A percentile compares a stretch with the other conserved stretches of the same genome.
phyloP scores from a whole-genome alignment of 2,113 vertebrate genomes.

The Corvus cornix region DNA sequence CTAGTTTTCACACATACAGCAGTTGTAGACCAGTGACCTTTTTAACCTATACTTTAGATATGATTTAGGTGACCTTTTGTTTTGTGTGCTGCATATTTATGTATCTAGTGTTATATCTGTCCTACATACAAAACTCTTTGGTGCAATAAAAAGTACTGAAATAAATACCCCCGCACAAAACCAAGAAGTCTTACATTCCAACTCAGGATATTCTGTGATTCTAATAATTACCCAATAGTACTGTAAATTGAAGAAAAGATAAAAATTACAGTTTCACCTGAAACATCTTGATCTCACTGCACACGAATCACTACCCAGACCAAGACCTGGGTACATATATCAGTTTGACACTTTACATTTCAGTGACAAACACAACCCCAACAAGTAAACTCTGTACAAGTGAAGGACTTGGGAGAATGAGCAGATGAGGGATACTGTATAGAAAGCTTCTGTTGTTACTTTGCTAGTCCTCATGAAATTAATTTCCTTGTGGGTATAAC shows the following conservation, averaged over 20 bases:
- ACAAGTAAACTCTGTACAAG: accelerated
- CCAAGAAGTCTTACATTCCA: not conserved
- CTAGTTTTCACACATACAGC: not conserved
- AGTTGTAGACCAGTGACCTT: not conserved
- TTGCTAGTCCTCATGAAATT: not conserved
- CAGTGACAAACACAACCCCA: not conserved
- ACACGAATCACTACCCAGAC: not conserved
- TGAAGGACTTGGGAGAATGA: not conserved
- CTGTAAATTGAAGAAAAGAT: not conserved
- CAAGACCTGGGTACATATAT: not conserved
- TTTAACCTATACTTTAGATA: not conserved
- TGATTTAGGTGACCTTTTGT: not conserved
- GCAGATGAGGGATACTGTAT: not conserved
- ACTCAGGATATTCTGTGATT: not conserved
- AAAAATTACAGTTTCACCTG: not conserved
- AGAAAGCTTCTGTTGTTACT: not conserved
- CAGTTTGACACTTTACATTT: not conserved
- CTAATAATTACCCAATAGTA: not conserved
- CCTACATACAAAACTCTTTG: not conserved
- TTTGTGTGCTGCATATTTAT: not conserved
- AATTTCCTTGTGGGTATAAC: not conserved
- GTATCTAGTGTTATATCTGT: not conserved
- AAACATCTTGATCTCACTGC: not conserved
- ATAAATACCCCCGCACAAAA: not conserved
- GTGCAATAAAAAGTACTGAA: not conserved